These are phyloP conservation scores for Xyrauchen texanus DNA, from an alignment of 2,113 vertebrate species.

Conservation along the genomic window DNA sequence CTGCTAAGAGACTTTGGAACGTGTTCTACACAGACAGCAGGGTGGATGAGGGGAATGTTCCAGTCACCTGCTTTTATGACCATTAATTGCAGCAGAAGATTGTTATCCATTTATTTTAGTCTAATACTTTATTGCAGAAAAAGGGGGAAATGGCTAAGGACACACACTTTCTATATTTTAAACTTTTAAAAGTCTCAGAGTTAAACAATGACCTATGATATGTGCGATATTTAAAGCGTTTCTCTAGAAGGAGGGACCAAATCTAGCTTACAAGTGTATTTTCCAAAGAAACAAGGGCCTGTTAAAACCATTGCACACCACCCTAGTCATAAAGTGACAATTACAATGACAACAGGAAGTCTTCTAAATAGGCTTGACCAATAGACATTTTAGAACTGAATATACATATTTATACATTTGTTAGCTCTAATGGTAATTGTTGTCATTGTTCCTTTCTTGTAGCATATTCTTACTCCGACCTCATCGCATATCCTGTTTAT, in stretches of 20 bases:
- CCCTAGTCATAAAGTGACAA: neutral
- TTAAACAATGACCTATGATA: neutral
- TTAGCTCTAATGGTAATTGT: neutral
- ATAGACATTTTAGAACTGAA: neutral
- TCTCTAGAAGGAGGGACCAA: neutral
- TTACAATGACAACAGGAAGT: neutral
- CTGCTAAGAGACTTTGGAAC: constrained; percentile 31
- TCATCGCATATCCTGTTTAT: constrained; percentile 6
- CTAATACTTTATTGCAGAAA: neutral
- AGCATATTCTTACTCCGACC: neutral
- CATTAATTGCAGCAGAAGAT: neutral
- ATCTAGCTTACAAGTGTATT: neutral
- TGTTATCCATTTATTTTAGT: neutral
- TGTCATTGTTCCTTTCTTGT: neutral
- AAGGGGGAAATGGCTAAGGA: neutral
- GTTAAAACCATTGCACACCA: neutral
- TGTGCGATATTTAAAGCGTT: neutral
- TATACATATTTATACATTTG: neutral
- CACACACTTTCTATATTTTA: neutral
- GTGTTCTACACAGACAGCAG: neutral
- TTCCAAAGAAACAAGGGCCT: neutral
- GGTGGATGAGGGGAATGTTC: neutral
- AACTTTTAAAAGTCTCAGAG: neutral
- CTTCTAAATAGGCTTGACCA: neutral
- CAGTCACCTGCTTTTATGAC: neutral